phyloP scores from a whole-genome alignment of 2,797 vertebrate genomes.

The Muscicapa striata region DNA sequence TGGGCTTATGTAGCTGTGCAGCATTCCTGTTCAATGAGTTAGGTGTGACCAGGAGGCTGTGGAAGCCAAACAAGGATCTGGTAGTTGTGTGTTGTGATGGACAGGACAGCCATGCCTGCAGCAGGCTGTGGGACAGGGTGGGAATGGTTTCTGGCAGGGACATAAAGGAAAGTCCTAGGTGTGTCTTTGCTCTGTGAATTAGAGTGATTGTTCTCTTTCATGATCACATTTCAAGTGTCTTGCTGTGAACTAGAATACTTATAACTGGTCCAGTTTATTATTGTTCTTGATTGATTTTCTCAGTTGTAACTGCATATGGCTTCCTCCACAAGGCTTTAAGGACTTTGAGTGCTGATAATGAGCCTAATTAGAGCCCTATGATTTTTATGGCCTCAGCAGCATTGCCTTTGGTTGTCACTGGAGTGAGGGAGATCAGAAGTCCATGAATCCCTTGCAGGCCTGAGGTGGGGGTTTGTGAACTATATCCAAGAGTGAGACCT shows the following conservation, averaged over 20 bases:
- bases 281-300: not conserved
- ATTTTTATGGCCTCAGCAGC: not conserved
- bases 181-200: not conserved
- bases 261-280: not conserved
- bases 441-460: not conserved
- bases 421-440: not conserved
- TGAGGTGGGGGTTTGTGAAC: not conserved
- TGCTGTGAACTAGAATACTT: not conserved
- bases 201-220: not conserved
- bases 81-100: not conserved
- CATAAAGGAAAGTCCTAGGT: not conserved
- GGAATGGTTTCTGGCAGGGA: not conserved
- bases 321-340: not conserved
- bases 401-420: not conserved
- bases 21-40: conserved; percentile 45
- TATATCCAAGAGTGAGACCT: not conserved
- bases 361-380: not conserved
- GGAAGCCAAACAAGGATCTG: not conserved
- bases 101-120: not conserved
- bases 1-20: not conserved
- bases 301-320: not conserved
- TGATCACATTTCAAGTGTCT: not conserved
- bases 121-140: not conserved
- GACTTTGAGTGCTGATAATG: not conserved
- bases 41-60: not conserved